A percentile compares a stretch with the other conserved stretches of the same genome.
Conservation (phyloP, 30 jellyfish, hydroid and myxozoan species). For the Euphysa ruthae region DNA sequence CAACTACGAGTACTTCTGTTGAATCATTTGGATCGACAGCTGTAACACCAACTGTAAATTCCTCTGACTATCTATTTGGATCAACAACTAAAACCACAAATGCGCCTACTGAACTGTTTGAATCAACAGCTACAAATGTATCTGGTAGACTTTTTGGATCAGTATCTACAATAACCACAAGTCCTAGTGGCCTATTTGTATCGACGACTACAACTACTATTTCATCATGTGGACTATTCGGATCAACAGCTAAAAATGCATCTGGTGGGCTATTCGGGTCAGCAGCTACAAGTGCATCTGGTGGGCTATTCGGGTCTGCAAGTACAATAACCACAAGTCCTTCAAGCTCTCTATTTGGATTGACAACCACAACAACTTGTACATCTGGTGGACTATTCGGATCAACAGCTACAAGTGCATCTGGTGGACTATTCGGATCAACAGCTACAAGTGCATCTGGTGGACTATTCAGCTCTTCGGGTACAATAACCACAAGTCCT, state of each 20-base stretch:
- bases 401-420: neutral
- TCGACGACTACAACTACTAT: constrained; percentile 8
- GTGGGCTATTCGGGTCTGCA: constrained; percentile 31
- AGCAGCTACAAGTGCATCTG: constrained; percentile 1
- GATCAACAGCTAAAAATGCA: neutral
- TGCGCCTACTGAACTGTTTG: neutral
- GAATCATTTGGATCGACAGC: constrained; percentile 25
- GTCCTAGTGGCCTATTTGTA: constrained; percentile 22
- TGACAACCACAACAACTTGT: constrained; percentile 20
- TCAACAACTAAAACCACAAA: constrained; percentile 14
- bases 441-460: constrained; percentile 9
- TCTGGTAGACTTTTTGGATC: constrained; percentile 37
- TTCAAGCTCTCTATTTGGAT: constrained; percentile 25
- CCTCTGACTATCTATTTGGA: constrained; percentile 24
- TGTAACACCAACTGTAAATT: neutral
- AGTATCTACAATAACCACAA: neutral
- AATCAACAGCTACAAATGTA: neutral
- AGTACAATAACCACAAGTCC: constrained; percentile 5
- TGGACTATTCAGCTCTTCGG: constrained; percentile 26
- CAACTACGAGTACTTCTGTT: constrained; percentile 6
- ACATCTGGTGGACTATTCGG: constrained; percentile 10
- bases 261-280: constrained; percentile 31
- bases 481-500: constrained; percentile 15
- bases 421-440: constrained; percentile 32
- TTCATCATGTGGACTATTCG: constrained; percentile 17